A percentile compares a stretch with the other conserved stretches of the same genome.
Evolutionary conservation across 64 coral and sea anemone genomes (phyloP).

Genomic region (Stichodactyla helianthus): DNA sequence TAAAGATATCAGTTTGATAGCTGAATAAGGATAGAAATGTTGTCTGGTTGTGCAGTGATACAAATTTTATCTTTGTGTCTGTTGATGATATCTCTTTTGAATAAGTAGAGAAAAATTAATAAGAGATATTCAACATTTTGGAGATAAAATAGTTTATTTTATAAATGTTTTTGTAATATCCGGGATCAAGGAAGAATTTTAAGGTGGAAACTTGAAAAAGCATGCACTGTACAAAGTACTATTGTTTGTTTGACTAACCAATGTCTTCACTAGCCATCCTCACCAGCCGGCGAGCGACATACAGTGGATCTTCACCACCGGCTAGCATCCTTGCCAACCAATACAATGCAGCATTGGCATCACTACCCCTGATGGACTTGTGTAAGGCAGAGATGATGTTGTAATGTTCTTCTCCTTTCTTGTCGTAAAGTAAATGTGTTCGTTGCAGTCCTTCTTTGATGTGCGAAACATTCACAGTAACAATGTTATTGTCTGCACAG

Average conservation of each 20-base stretch:
- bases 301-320: slow-evolving; percentile 88
- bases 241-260: slow-evolving; percentile 35
- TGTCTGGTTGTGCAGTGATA: too few relatives aligned
- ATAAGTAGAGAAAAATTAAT: too few relatives aligned
- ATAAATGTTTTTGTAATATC: too few relatives aligned
- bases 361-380: slow-evolving; percentile 90
- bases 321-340: slow-evolving; percentile 94
- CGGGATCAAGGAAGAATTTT: too few relatives aligned
- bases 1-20: too few relatives aligned
- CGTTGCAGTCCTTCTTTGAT: slow-evolving; percentile 90
- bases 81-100: too few relatives aligned
- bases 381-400: slow-evolving; percentile 96
- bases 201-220: too few relatives aligned
- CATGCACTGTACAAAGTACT: too few relatives aligned
- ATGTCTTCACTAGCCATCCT: slow-evolving; percentile 98
- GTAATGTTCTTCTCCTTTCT: slow-evolving; percentile 93
- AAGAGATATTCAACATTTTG: too few relatives aligned
- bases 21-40: too few relatives aligned
- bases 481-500: background rate
- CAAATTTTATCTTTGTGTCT: too few relatives aligned
- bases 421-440: slow-evolving; percentile 89
- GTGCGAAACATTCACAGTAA: slow-evolving; percentile 67
- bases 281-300: slow-evolving; percentile 81
- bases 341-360: slow-evolving; percentile 91
- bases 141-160: too few relatives aligned